Evolutionary conservation across 2,888 invertebrate species (phyloP), one percentile per base, ranked within the genome.

Genomic region (Cephus runcator): DNA sequence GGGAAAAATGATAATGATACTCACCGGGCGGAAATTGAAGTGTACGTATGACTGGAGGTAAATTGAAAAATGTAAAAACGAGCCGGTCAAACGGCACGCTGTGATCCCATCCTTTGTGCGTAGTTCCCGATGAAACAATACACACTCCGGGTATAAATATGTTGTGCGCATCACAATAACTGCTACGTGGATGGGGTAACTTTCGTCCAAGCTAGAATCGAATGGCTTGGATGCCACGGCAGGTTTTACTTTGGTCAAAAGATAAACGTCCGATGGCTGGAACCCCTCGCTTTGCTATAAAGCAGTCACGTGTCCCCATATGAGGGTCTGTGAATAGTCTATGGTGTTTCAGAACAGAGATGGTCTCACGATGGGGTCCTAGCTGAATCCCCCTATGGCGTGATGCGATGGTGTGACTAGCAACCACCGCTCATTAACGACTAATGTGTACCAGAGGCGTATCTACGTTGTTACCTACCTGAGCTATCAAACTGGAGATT

Each of bases 271-370:
- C 79, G 77, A 78, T 34, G 78, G 69, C 77, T 69, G 69, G 69
- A 31, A 80, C 77, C 77, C 34, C 75, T 34, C 69, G 75, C 33
- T 82, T 81, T 79, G 83, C 87, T 86, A 87, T 87, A 88, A 89
- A 88, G 87, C 85, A 88, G 90, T 89, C 90, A 89, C 90, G 90
- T 90, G 90, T 88, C 85, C 81, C 81, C 80, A 80, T 83, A 87
- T 82, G 85, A 85, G 85, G 86, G 85, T 84, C 81, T 77, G 76
- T 85, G 84, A 87, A 88, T 86, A 84, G 84, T 83, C 85, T 80
- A 85, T 82, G 86, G 86, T 86, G 85, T 88, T 88, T 88, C 85
- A 85, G 80, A 83, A 85, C 85, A 85, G 87, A 87, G 88, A 88
- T 88, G 87, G 85, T 89, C 89, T 88, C 89, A 88, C 88, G 87